Evolutionary conservation across 2,797 vertebrate species (phyloP).

Genomic region (Hipposideros larvatus): DNA sequence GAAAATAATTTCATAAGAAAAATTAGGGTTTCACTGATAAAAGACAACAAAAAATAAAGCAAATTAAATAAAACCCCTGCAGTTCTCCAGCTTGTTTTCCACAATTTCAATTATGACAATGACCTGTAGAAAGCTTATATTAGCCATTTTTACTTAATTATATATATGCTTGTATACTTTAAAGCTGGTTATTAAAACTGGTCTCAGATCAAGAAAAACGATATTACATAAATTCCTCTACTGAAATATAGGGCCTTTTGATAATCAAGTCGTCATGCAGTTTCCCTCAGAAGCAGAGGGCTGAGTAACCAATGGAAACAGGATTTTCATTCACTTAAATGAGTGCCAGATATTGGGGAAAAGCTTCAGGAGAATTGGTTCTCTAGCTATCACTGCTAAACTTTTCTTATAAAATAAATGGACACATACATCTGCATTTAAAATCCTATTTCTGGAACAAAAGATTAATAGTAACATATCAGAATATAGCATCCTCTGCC

Average conservation of each 20-base stretch:
- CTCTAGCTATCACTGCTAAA: not conserved
- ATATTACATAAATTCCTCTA: not conserved
- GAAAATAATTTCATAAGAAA: slow-evolving; percentile 48
- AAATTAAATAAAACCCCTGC: slow-evolving; percentile 38
- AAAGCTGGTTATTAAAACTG: slow-evolving; percentile 55
- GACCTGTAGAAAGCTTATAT: slow-evolving; percentile 49
- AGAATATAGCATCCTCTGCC: not conserved
- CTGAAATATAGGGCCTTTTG: not conserved
- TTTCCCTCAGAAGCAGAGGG: not conserved
- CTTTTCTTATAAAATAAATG: slow-evolving; percentile 43
- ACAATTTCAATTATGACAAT: slow-evolving; percentile 59
- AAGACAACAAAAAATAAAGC: slow-evolving; percentile 32
- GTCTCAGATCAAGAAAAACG: slow-evolving; percentile 19
- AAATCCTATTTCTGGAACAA: slow-evolving; percentile 7
- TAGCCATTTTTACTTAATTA: slow-evolving; percentile 65
- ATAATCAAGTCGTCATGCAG: not conserved
- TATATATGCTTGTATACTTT: slow-evolving; percentile 39
- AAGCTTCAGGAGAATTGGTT: not conserved
- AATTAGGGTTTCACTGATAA: not conserved
- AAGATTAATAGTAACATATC: slow-evolving; percentile 2
- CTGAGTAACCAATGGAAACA: not conserved
- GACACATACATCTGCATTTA: not conserved
- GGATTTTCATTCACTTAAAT: not conserved
- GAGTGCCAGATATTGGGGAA: not conserved
- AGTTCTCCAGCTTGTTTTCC: slow-evolving; percentile 49